These are phyloP conservation scores for Tetramorium simillimum DNA, from an alignment of 1,140 invertebrate species.

Conservation along the genomic window DNA sequence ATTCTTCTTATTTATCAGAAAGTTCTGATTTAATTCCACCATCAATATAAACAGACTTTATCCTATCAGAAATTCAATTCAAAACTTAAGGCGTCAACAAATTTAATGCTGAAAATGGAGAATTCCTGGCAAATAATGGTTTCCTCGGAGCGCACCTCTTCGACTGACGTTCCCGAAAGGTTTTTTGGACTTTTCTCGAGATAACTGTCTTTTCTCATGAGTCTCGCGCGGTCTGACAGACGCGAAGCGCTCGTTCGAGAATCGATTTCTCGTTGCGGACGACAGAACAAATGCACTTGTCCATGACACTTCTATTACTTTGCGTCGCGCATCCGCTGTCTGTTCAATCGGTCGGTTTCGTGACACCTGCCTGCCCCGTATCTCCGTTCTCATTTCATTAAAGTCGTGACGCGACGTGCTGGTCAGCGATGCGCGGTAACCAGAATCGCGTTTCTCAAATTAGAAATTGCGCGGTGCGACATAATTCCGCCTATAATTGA, in stretches of 20 bases:
- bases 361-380: slow-evolving; percentile 66
- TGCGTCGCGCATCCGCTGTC: slow-evolving; percentile 59
- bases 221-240: slow-evolving; percentile 33
- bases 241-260: slow-evolving; percentile 39
- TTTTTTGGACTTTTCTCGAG: slow-evolving; percentile 22
- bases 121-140: neutral
- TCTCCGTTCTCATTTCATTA: slow-evolving; percentile 50
- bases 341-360: slow-evolving; percentile 38
- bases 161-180: slow-evolving; percentile 28
- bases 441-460: slow-evolving; percentile 27
- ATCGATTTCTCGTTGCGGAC: slow-evolving; percentile 70
- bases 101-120: neutral
- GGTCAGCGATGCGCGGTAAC: neutral
- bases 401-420: slow-evolving; percentile 5
- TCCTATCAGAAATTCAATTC: neutral
- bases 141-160: neutral
- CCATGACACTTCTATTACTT: slow-evolving; percentile 79
- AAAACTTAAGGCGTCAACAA: neutral
- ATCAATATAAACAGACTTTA: neutral
- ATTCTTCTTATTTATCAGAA: neutral
- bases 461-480: slow-evolving; percentile 35
- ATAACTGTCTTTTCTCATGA: slow-evolving; percentile 42
- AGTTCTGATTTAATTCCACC: neutral
- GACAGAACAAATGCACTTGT: slow-evolving; percentile 74
- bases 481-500: slow-evolving; percentile 31